Percentiles rank a stretch among this genome's conserved stretches.
These are phyloP conservation scores for Trichogramma dendrolimi DNA, from an alignment of 2,888 invertebrate genomes.

Conservation along the genomic window DNA sequence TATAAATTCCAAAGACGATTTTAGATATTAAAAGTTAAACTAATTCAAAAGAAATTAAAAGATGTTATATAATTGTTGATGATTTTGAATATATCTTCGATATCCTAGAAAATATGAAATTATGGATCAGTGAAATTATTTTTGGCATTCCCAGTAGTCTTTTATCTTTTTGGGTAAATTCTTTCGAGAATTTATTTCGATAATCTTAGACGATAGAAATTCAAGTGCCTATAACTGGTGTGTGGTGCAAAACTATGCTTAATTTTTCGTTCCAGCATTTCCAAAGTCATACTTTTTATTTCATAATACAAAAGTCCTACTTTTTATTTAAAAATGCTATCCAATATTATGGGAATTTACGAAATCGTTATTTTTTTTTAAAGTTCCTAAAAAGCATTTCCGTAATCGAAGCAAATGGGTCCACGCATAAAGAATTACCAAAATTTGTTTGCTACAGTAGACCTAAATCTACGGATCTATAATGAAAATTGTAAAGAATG, in stretches of 20 bases:
- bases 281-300: not conserved
- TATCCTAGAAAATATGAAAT: not conserved
- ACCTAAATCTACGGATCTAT: no score
- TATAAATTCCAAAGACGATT: no score
- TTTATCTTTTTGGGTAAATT: not conserved
- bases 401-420: constrained; percentile 1
- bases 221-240: no score
- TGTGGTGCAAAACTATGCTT: no score
- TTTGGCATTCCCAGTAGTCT: not conserved
- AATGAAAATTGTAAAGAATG: not conserved
- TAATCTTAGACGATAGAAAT: no score
- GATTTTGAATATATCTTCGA: not conserved
- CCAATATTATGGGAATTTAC: no score
- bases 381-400: not conserved
- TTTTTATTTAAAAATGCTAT: not conserved
- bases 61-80: no score
- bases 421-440: not conserved
- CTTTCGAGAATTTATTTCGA: no score
- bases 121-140: not conserved
- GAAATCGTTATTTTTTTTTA: not conserved
- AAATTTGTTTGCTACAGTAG: no score
- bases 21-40: no score
- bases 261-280: not conserved
- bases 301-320: not conserved
- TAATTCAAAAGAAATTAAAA: no score